Conservation (phyloP, 2,888 invertebrate species). For the Folsomia manolachei region DNA sequence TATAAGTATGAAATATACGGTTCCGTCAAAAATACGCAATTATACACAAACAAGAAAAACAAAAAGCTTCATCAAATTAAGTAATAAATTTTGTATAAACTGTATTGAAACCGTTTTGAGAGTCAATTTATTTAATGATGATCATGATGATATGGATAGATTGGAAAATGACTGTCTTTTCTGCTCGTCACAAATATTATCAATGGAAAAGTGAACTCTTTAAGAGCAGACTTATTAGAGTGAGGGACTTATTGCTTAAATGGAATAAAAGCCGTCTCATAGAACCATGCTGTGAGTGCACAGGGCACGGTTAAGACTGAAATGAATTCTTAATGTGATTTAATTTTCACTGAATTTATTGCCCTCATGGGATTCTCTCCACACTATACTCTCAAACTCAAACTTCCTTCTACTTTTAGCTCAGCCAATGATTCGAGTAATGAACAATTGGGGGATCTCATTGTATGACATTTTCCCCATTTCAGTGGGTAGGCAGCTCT, state of each 20-base stretch:
- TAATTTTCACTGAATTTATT: constrained; percentile 1
- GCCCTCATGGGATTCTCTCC: not conserved
- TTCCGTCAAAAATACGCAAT: too few species aligned
- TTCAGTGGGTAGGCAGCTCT: too few species aligned
- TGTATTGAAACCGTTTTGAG: too few species aligned
- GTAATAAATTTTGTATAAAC: too few species aligned
- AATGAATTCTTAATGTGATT: constrained; percentile 10
- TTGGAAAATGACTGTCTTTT: too few species aligned
- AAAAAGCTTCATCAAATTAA: not conserved
- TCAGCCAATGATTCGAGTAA: not conserved
- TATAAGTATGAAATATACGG: not conserved
- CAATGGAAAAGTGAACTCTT: not conserved
- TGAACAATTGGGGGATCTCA: too few species aligned
- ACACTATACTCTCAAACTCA: too few species aligned
- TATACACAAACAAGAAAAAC: too few species aligned
- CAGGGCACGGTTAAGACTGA: not conserved
- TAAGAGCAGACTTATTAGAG: not conserved
- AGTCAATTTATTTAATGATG: too few species aligned
- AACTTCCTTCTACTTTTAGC: too few species aligned
- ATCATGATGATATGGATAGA: too few species aligned
- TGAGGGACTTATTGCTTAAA: too few species aligned
- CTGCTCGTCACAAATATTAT: not conserved
- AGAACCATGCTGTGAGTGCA: not conserved
- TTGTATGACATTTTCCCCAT: not conserved
- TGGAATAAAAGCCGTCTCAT: not conserved